Conservation (phyloP, 1,140 invertebrate species). For the Drosophila arizonae region DNA sequence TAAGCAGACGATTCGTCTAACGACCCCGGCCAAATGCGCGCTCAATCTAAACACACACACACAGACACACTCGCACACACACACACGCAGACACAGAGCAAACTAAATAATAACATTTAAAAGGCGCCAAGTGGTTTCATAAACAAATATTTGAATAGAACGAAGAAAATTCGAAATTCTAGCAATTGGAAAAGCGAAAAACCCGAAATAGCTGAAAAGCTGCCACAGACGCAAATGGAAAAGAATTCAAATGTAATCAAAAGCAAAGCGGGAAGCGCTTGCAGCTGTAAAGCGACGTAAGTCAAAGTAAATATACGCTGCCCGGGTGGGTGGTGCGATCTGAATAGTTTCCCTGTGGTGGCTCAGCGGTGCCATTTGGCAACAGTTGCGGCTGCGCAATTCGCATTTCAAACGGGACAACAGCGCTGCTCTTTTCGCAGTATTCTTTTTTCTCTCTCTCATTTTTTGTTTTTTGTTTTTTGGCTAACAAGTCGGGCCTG, state of each 20-base stretch:
- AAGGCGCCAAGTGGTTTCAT: conserved; percentile 82
- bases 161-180: conserved; percentile 31
- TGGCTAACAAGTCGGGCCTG: conserved; percentile 41
- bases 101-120: conserved; percentile 82
- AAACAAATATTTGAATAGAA: conserved; percentile 77
- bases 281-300: conserved; percentile 33
- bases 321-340: conserved; percentile 40
- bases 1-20: conserved; percentile 37
- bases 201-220: background rate
- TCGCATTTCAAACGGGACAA: background rate
- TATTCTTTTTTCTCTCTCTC: conserved; percentile 1
- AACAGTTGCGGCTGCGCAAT: conserved; percentile 75
- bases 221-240: conserved; percentile 2
- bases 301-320: conserved; percentile 56
- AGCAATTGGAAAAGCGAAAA: conserved; percentile 4
- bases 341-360: conserved; percentile 24
- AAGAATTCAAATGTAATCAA: conserved; percentile 35
- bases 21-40: conserved; percentile 33
- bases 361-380: conserved; percentile 17
- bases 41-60: conserved; percentile 53
- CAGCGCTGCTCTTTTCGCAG: conserved; percentile 62
- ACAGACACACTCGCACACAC: background rate
- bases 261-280: conserved; percentile 36
- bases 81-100: conserved; percentile 23
- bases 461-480: conserved; percentile 14